Conservation (phyloP, 2,888 invertebrate genomes). For the Polietes domitor region DNA sequence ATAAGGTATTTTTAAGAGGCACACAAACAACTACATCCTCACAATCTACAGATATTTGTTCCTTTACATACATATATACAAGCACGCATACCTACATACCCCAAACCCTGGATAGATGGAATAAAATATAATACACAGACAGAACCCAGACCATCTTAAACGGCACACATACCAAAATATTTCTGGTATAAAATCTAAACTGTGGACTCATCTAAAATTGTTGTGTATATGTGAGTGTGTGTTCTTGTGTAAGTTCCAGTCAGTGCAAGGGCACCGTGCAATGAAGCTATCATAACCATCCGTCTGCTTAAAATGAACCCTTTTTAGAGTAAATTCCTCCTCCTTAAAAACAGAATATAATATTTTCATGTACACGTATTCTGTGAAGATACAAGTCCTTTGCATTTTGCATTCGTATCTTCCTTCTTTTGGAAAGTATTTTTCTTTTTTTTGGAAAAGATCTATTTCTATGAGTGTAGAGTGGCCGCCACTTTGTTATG, state of each 20-base stretch:
- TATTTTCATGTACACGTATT: neutral
- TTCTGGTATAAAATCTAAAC: conserved; percentile 5
- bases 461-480: neutral
- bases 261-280: neutral
- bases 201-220: neutral
- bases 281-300: conserved; percentile 36
- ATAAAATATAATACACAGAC: too few relatives aligned
- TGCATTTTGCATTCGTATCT: neutral
- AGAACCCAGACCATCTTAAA: neutral
- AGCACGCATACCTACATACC: neutral
- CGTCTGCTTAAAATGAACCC: conserved; percentile 28
- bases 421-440: neutral
- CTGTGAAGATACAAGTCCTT: neutral
- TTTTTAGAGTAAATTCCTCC: neutral
- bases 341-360: neutral
- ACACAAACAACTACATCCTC: conserved; percentile 8
- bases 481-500: neutral
- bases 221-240: conserved; percentile 6
- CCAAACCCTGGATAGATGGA: neutral
- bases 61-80: neutral
- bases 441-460: neutral
- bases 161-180: neutral
- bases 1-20: conserved; percentile 73
- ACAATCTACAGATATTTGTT: neutral
- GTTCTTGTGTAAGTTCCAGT: neutral